phyloP scores from a whole-genome alignment of 2,113 vertebrate genomes.

The Catharus fuscescens region DNA sequence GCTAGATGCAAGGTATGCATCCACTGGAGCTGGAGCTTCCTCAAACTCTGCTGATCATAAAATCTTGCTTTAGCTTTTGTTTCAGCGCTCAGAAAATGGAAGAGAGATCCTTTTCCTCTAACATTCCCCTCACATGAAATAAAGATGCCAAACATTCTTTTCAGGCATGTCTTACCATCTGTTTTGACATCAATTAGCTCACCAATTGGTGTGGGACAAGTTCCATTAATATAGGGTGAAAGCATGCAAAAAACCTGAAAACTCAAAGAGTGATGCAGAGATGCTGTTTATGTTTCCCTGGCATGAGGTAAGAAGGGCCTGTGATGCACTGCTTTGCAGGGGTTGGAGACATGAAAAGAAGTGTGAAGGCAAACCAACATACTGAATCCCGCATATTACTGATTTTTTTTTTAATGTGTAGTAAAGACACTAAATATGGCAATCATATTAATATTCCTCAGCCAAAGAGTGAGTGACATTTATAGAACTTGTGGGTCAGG shows the following conservation, averaged over 20 bases:
- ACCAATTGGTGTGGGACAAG: not conserved
- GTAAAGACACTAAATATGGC: not conserved
- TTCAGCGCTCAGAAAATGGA: not conserved
- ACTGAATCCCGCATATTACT: not conserved
- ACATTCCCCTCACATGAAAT: not conserved
- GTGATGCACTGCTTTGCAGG: not conserved
- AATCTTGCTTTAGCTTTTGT: constrained; percentile 1
- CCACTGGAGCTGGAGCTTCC: not conserved
- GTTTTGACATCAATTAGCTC: not conserved
- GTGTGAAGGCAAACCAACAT: not conserved
- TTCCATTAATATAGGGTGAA: not conserved
- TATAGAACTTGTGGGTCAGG: not conserved
- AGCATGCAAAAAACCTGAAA: not conserved
- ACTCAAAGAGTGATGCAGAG: not conserved
- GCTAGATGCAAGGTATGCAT: not conserved
- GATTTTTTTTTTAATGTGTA: not conserved
- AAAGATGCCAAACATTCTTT: not conserved
- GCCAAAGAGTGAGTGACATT: not conserved
- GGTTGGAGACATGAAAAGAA: not conserved
- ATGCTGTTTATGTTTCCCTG: not conserved
- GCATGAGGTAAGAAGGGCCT: not conserved
- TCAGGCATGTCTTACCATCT: not conserved
- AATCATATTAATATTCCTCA: not conserved
- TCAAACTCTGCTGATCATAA: not conserved
- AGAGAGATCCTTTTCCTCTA: not conserved